These are phyloP conservation scores for Illadopsis cleaveri DNA, from an alignment of 2,113 vertebrate species.

Conservation along the genomic window DNA sequence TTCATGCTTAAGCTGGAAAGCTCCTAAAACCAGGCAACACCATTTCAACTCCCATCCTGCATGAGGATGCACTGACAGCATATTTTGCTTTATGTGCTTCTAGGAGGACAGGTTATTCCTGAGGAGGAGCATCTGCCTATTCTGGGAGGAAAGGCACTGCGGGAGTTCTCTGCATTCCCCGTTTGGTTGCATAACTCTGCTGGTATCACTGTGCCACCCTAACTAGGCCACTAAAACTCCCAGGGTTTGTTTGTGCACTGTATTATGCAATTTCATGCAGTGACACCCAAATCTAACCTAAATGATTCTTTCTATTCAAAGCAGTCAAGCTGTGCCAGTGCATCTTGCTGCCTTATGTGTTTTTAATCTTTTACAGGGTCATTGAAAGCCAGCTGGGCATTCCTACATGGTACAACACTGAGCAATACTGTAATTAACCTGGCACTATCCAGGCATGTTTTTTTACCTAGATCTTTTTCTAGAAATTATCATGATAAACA, in stretches of 20 bases:
- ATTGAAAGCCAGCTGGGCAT: not conserved
- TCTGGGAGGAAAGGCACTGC: rapidly evolving
- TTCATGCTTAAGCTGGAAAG: not conserved
- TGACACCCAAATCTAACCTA: not conserved
- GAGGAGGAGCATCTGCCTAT: not conserved
- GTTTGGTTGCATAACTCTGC: slow-evolving; percentile 44
- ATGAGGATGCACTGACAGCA: rapidly evolving
- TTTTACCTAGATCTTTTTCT: not conserved
- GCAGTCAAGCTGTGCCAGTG: not conserved
- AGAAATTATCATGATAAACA: not conserved
- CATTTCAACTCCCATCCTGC: not conserved
- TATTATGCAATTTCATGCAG: slow-evolving; percentile 36
- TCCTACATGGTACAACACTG: not conserved
- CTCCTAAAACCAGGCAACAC: not conserved
- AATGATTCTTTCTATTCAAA: not conserved
- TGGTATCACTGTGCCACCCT: not conserved
- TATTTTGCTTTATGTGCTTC: not conserved
- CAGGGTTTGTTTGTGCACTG: not conserved
- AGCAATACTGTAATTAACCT: not conserved
- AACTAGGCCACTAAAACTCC: slow-evolving; percentile 49
- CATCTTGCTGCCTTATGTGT: not conserved
- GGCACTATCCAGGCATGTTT: not conserved
- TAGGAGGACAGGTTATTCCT: not conserved
- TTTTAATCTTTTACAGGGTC: not conserved
- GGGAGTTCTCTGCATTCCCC: not conserved